phyloP scores from a whole-genome alignment of 2,797 vertebrate genomes.

The Smutsia temminckii region DNA sequence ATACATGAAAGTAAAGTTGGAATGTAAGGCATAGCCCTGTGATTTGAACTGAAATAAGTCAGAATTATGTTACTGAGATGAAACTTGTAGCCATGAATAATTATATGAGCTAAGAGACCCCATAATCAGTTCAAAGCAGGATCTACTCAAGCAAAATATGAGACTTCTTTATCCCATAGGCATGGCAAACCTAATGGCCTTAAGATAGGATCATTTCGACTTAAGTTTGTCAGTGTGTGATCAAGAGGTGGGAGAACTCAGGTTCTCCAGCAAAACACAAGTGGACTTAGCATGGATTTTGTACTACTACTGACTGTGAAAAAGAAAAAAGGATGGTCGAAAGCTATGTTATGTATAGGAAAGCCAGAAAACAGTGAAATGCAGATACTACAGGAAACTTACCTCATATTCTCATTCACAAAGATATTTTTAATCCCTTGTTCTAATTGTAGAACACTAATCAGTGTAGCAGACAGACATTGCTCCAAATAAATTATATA shows the following conservation, averaged over 20 bases:
- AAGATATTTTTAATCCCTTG: not conserved
- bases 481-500: not conserved
- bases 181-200: not conserved
- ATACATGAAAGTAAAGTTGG: not conserved
- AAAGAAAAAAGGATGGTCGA: not conserved
- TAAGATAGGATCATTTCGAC: not conserved
- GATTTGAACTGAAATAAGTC: not conserved
- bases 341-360: not conserved
- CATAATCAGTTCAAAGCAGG: not conserved
- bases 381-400: not conserved
- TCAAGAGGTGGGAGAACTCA: not conserved
- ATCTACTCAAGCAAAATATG: not conserved
- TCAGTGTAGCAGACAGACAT: not conserved
- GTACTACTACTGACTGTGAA: not conserved
- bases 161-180: not conserved
- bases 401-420: not conserved
- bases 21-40: not conserved
- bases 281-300: not conserved
- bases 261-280: not conserved
- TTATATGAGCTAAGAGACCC: not conserved
- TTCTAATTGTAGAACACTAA: not conserved
- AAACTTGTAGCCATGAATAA: not conserved
- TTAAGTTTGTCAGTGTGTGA: not conserved
- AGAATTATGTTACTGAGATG: not conserved
- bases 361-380: not conserved